Conservation (phyloP, 2,888 invertebrate species). For the Oscheius sp. region DNA sequence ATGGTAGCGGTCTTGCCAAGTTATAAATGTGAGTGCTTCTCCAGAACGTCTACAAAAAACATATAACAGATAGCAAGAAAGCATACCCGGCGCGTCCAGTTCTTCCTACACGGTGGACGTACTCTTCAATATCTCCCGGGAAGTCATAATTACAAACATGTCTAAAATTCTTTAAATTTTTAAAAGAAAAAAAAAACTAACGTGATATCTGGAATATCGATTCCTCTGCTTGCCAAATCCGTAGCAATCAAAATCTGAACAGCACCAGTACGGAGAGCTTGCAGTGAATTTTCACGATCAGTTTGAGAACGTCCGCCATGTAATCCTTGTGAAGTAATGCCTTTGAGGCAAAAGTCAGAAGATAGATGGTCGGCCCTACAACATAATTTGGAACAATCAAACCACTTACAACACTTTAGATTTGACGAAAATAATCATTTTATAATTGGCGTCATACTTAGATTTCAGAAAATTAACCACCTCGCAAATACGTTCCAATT, state of each 20-base stretch:
- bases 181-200: conserved; percentile 31
- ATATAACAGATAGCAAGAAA: not conserved
- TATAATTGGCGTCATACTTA: conserved; percentile 83
- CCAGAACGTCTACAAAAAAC: conserved; percentile 79
- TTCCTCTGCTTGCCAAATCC: conserved; percentile 92
- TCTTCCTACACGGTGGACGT: conserved; percentile 93
- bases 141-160: conserved; percentile 94
- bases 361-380: conserved; percentile 83
- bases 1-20: conserved; percentile 84
- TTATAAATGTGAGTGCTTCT: conserved; percentile 85
- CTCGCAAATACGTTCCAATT: conserved; percentile 43
- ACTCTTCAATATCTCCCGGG: conserved; percentile 92
- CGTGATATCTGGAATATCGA: conserved; percentile 81
- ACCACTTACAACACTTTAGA: conserved; percentile 78
- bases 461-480: conserved; percentile 76
- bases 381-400: conserved; percentile 7
- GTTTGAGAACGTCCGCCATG: conserved; percentile 89
- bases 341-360: conserved; percentile 82
- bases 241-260: conserved; percentile 90
- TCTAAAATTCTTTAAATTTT: conserved; percentile 73
- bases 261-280: conserved; percentile 61
- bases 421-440: conserved; percentile 90
- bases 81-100: conserved; percentile 87
- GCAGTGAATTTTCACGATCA: conserved; percentile 81
- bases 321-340: conserved; percentile 83